A percentile compares a stretch with the other conserved stretches of the same genome.
phyloP scores from a whole-genome alignment of 1,140 invertebrate species.

The Bilobella aurantiaca region DNA sequence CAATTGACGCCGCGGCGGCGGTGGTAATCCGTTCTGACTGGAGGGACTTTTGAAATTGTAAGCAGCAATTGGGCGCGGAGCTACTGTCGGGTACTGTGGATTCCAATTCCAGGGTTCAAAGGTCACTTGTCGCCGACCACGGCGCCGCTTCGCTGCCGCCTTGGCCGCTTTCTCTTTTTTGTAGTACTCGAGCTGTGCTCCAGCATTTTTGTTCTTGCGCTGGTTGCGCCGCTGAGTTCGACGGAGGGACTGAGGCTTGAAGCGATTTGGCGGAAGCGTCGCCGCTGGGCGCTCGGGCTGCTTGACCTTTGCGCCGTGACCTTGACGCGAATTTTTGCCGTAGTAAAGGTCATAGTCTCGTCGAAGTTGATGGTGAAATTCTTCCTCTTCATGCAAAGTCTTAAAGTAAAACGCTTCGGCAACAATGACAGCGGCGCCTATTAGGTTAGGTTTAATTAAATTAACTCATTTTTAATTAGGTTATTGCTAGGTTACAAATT shows the following conservation, averaged over 20 bases:
- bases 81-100: not conserved
- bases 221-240: not conserved
- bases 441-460: no score
- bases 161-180: not conserved
- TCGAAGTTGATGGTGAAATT: constrained; percentile 2
- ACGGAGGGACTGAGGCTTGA: constrained; percentile 1
- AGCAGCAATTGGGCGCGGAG: not conserved
- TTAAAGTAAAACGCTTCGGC: constrained; percentile 18
- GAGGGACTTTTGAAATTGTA: no score
- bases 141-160: not conserved
- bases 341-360: constrained; percentile 1
- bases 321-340: not conserved
- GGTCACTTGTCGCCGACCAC: not conserved
- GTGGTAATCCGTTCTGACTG: not conserved
- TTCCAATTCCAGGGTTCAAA: not conserved
- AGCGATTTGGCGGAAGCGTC: not conserved
- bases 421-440: constrained; percentile 13
- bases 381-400: not conserved
- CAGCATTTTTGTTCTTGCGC: constrained; percentile 3
- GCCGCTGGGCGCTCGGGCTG: not conserved
- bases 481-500: no score
- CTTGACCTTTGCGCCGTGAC: not conserved
- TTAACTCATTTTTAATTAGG: no score
- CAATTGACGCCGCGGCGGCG: not conserved
- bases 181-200: not conserved